Percentiles rank a stretch among this genome's conserved stretches.
Conservation (phyloP, 2,797 vertebrate species). For the Hoplostethus mediterraneus region DNA sequence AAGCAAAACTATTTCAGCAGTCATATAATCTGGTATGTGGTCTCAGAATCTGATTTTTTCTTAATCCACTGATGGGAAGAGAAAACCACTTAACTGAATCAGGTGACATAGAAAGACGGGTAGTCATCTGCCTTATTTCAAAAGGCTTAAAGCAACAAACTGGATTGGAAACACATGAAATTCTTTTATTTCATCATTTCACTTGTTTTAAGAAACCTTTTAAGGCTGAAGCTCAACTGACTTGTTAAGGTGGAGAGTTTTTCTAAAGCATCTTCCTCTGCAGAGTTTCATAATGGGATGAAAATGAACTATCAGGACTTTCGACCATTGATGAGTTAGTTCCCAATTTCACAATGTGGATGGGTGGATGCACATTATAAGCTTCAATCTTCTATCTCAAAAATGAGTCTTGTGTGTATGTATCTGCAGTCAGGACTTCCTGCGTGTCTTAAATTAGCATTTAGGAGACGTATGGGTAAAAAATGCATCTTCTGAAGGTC, state of each 20-base stretch:
- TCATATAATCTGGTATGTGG: neutral
- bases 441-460: neutral
- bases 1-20: neutral
- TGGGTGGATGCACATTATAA: too few relatives aligned
- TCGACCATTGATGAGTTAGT: neutral
- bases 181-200: neutral
- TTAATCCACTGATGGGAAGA: neutral
- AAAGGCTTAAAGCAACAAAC: neutral
- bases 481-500: neutral
- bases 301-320: too few relatives aligned
- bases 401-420: too few relatives aligned
- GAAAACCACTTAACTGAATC: neutral
- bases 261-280: too few relatives aligned
- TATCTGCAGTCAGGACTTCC: too few relatives aligned
- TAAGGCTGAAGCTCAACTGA: neutral
- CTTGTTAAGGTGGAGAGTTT: too few relatives aligned
- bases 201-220: neutral
- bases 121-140: neutral
- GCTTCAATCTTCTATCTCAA: too few relatives aligned
- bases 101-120: too few relatives aligned
- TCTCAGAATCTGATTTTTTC: neutral
- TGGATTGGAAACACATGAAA: neutral
- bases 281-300: too few relatives aligned
- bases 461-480: neutral
- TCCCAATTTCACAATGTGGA: conserved; percentile 27